A percentile compares a stretch with the other conserved stretches of the same genome.
These are phyloP conservation scores for Hybos culiciformis DNA, from an alignment of 2,888 invertebrate species.

Conservation along the genomic window DNA sequence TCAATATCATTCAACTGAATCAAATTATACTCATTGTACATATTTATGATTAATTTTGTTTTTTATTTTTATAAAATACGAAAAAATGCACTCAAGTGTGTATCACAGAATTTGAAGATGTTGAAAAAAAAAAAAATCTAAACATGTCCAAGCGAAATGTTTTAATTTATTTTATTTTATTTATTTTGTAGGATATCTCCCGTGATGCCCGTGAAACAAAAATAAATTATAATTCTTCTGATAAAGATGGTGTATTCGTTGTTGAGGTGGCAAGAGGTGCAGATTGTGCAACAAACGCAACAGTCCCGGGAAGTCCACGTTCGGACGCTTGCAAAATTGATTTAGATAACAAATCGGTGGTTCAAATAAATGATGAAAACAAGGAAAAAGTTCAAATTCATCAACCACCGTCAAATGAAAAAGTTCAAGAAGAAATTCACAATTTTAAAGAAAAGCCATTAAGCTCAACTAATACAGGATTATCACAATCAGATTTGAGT, in stretches of 20 bases:
- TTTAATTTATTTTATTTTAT: conserved; percentile 1
- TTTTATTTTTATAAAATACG: too few species aligned
- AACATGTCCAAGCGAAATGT: too few species aligned
- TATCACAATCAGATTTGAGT: conserved; percentile 69
- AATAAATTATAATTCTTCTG: conserved; percentile 55
- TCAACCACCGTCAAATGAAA: conserved; percentile 25
- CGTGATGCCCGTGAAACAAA: conserved; percentile 58
- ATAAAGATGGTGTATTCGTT: conserved; percentile 60
- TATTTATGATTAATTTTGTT: too few species aligned
- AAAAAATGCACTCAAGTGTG: too few species aligned
- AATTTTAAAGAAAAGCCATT: conserved; percentile 22
- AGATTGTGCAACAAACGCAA: conserved; percentile 22
- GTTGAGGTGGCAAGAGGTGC: conserved; percentile 47
- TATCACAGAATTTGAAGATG: too few species aligned
- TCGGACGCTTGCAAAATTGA: conserved; percentile 31
- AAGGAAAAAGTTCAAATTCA: conserved; percentile 36
- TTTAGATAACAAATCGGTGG: conserved; percentile 26
- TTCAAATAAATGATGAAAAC: conserved; percentile 14
- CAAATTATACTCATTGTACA: too few species aligned
- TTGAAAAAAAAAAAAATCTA: too few species aligned
- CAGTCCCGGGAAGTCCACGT: conserved; percentile 36
- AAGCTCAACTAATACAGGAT: conserved; percentile 48
- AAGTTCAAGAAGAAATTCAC: conserved; percentile 19
- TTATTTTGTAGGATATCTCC: conserved; percentile 47
- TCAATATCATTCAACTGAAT: too few species aligned